phyloP scores from a whole-genome alignment of 2,113 vertebrate species.

The Lycaon pictus region DNA sequence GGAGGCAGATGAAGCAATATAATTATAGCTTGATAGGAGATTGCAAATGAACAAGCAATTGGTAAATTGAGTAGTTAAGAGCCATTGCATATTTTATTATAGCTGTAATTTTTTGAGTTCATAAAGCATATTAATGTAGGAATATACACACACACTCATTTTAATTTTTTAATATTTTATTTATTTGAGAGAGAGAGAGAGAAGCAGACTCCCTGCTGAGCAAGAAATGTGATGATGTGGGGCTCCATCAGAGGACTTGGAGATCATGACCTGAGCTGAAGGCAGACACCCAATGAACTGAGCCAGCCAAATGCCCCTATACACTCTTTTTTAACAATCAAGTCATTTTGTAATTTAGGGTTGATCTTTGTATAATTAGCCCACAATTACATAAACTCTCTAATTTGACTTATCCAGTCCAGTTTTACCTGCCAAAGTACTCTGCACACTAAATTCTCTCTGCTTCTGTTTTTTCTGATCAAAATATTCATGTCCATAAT shows the following conservation, averaged over 20 bases:
- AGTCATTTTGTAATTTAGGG: not conserved
- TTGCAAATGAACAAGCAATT: slow-evolving; percentile 29
- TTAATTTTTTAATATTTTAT: too few relatives aligned
- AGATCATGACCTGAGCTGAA: too few relatives aligned
- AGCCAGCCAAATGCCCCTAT: too few relatives aligned
- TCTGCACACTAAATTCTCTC: not conserved
- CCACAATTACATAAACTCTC: not conserved
- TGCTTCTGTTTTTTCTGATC: not conserved
- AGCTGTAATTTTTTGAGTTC: slow-evolving; percentile 5
- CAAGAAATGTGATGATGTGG: too few relatives aligned
- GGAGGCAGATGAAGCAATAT: slow-evolving; percentile 10
- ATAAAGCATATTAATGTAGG: not conserved
- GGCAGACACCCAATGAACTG: too few relatives aligned
- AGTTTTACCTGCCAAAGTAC: not conserved
- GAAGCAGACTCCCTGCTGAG: too few relatives aligned
- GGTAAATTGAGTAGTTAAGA: slow-evolving; percentile 56
- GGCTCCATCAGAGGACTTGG: too few relatives aligned
- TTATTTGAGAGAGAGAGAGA: too few relatives aligned
- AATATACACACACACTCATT: not conserved
- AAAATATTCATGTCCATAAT: not conserved
- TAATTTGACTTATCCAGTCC: not conserved
- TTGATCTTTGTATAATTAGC: not conserved
- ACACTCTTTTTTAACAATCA: not conserved
- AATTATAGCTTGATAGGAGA: slow-evolving; percentile 29
- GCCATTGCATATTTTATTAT: slow-evolving; percentile 47